phyloP scores from a whole-genome alignment of 2,888 invertebrate genomes.

The Meghimatium bilineatum region DNA sequence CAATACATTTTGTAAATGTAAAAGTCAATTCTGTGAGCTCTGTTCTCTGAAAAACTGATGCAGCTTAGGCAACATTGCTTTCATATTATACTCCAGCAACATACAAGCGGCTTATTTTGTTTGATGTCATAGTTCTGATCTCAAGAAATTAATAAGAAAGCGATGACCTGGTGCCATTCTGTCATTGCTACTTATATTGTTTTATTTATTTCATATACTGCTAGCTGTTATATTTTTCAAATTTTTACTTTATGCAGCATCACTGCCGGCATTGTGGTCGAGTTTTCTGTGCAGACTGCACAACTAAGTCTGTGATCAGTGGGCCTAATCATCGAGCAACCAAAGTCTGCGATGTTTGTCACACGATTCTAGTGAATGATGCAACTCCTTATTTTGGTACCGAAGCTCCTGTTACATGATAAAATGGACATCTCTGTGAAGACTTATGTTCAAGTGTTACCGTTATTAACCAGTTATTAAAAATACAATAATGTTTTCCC shows the following conservation, averaged over 20 bases:
- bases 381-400: slow-evolving; percentile 83
- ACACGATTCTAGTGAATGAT: slow-evolving; percentile 88
- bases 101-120: too few relatives aligned
- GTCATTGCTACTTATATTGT: background rate
- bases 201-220: background rate
- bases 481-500: too few relatives aligned
- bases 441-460: background rate
- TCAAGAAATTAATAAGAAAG: too few relatives aligned
- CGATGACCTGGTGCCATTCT: too few relatives aligned
- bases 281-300: slow-evolving; percentile 93
- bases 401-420: slow-evolving; percentile 78
- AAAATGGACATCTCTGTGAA: slow-evolving; percentile 45
- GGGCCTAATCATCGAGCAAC: slow-evolving; percentile 91
- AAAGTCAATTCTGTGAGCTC: too few relatives aligned
- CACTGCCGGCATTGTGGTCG: slow-evolving; percentile 97
- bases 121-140: too few relatives aligned
- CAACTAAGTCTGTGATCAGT: slow-evolving; percentile 86
- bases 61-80: too few relatives aligned
- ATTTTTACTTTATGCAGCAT: slow-evolving; percentile 79
- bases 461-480: background rate
- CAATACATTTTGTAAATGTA: too few relatives aligned
- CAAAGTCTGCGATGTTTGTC: slow-evolving; percentile 97
- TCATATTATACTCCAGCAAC: too few relatives aligned
- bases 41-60: too few relatives aligned
- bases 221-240: background rate